phyloP scores from a whole-genome alignment of 2,113 vertebrate genomes.

The Petroica traversi region DNA sequence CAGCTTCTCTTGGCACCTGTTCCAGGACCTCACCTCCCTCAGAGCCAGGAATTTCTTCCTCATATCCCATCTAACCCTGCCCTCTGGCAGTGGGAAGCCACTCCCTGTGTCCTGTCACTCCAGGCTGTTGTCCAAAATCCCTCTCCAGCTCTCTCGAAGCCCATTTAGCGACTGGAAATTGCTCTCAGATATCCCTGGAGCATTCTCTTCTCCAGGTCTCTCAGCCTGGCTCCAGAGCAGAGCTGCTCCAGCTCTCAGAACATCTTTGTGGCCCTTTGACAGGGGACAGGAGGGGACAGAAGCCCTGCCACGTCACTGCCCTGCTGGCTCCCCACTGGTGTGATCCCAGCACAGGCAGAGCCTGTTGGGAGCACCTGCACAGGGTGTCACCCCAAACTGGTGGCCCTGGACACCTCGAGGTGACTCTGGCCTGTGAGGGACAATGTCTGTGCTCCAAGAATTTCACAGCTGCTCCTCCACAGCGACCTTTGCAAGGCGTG shows the following conservation, averaged over 20 bases:
- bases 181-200: not conserved
- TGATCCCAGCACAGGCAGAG: not conserved
- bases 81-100: not conserved
- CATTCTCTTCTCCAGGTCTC: not conserved
- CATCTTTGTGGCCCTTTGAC: not conserved
- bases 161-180: not conserved
- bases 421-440: not conserved
- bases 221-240: not conserved
- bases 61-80: not conserved
- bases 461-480: not conserved
- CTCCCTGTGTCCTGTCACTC: not conserved
- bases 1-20: not conserved
- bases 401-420: not conserved
- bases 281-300: not conserved
- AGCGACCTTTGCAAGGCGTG: not conserved
- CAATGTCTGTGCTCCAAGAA: not conserved
- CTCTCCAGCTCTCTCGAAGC: not conserved
- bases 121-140: not conserved
- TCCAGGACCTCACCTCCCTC: not conserved
- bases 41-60: not conserved
- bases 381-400: not conserved
- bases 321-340: accelerated
- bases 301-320: not conserved
- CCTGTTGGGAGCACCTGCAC: not conserved
- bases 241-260: not conserved